phyloP scores from a whole-genome alignment of 2,888 invertebrate genomes.

The Drosophila meridiana region DNA sequence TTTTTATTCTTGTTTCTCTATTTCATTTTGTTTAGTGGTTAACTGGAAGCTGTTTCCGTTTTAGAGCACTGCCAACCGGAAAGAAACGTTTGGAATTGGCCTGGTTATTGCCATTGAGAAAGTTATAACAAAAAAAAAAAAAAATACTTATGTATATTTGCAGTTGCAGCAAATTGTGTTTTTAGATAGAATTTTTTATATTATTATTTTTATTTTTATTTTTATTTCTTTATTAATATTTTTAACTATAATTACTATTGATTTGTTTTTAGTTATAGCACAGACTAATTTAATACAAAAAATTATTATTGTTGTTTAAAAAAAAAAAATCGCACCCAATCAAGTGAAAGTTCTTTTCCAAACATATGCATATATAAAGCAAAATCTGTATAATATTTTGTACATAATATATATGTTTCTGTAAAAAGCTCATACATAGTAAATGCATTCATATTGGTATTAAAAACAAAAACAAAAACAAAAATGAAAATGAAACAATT shows the following conservation, averaged over 20 bases:
- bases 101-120: conserved; percentile 69
- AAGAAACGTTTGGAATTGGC: conserved; percentile 67
- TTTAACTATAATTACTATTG: conserved; percentile 62
- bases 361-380: conserved; percentile 51
- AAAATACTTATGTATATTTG: conserved; percentile 54
- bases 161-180: conserved; percentile 69
- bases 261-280: conserved; percentile 76
- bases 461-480: conserved; percentile 6
- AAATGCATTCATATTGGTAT: conserved; percentile 56
- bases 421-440: conserved; percentile 49
- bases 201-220: conserved; percentile 51
- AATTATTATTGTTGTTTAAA: conserved; percentile 44
- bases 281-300: conserved; percentile 61
- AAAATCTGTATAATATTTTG: conserved; percentile 41
- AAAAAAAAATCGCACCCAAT: conserved; percentile 41
- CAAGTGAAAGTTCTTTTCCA: conserved; percentile 35
- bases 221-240: conserved; percentile 5
- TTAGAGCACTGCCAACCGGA: conserved; percentile 62
- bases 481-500: conserved; percentile 37
- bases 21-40: conserved; percentile 76
- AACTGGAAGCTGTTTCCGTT: conserved; percentile 84
- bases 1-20: conserved; percentile 11
- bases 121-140: conserved; percentile 53
- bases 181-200: conserved; percentile 83
- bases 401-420: conserved; percentile 54